These are phyloP conservation scores for Mizuhopecten yessoensis DNA, from an alignment of 1,140 invertebrate species.

Conservation along the genomic window DNA sequence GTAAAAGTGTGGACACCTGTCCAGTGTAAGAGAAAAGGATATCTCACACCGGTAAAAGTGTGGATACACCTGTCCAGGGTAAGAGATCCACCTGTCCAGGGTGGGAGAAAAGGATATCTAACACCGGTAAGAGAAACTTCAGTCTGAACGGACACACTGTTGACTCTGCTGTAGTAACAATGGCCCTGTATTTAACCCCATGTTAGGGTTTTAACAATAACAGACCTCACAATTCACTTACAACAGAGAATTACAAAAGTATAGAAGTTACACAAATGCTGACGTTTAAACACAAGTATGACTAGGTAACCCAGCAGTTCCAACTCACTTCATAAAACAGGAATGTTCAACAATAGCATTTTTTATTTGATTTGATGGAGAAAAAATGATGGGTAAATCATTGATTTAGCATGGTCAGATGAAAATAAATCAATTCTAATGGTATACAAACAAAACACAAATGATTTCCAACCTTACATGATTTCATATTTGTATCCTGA, in stretches of 20 bases:
- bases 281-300: background rate
- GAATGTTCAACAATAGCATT: slow-evolving; percentile 22
- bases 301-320: background rate
- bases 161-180: background rate
- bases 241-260: too few species aligned
- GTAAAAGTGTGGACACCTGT: too few species aligned
- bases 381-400: background rate
- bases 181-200: background rate
- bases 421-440: background rate
- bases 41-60: too few species aligned
- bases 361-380: background rate
- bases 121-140: too few species aligned
- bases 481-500: too few species aligned
- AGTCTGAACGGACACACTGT: too few species aligned
- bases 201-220: background rate
- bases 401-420: background rate
- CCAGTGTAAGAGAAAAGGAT: too few species aligned
- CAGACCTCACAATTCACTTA: background rate
- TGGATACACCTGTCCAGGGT: too few species aligned
- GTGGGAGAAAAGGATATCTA: too few species aligned
- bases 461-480: background rate
- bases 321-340: background rate
- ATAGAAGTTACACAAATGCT: too few species aligned
- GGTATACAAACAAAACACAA: background rate
- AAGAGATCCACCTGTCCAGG: too few species aligned